Conservation (phyloP, 2,888 invertebrate genomes). For the Ceramica pisi region DNA sequence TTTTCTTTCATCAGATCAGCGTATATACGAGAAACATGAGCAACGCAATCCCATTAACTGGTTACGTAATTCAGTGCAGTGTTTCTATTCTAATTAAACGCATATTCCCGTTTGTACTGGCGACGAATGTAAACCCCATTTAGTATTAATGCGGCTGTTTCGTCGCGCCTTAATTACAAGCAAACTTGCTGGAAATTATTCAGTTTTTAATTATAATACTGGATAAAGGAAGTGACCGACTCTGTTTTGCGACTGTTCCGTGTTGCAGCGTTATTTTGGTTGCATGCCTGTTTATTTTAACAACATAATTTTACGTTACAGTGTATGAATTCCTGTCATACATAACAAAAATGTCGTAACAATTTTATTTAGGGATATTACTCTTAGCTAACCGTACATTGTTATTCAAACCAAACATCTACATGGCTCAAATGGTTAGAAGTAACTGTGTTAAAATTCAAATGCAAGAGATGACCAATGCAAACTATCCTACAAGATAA, state of each 20-base stretch:
- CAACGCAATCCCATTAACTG: constrained; percentile 50
- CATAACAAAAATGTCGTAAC: not conserved
- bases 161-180: constrained; percentile 69
- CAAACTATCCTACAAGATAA: too few relatives aligned
- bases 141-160: constrained; percentile 68
- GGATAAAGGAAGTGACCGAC: constrained; percentile 65
- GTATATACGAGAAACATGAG: constrained; percentile 15
- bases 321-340: too few relatives aligned
- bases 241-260: constrained; percentile 22
- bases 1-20: constrained; percentile 33
- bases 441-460: too few relatives aligned
- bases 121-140: constrained; percentile 67
- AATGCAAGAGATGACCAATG: too few relatives aligned
- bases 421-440: too few relatives aligned
- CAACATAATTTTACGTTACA: too few relatives aligned
- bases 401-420: too few relatives aligned
- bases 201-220: constrained; percentile 73
- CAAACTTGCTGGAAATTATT: constrained; percentile 71
- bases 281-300: not conserved
- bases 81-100: constrained; percentile 64
- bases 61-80: constrained; percentile 51
- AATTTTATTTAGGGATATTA: not conserved
- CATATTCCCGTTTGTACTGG: constrained; percentile 54
- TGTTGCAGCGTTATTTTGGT: not conserved
- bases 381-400: too few relatives aligned